phyloP scores from a whole-genome alignment of 2,888 invertebrate species.

The Tetragonula carbonaria region DNA sequence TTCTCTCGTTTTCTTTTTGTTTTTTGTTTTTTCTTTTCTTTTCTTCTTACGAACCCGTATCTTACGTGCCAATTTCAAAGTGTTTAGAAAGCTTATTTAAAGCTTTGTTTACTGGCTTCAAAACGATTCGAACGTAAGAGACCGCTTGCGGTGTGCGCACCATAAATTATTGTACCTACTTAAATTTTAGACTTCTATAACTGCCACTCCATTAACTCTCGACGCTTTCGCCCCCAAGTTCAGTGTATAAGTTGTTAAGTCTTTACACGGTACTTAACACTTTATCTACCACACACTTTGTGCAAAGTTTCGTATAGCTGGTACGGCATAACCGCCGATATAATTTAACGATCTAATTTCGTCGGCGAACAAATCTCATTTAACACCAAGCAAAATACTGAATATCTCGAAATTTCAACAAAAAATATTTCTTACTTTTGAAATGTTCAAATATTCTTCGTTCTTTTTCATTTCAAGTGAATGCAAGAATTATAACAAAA shows the following conservation, averaged over 20 bases:
- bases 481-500: too few species aligned
- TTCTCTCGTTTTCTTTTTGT: too few species aligned
- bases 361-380: not conserved
- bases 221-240: not conserved
- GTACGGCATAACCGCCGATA: too few species aligned
- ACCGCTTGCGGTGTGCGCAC: not conserved
- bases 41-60: not conserved
- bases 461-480: not conserved
- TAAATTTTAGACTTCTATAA: constrained; percentile 4
- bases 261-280: not conserved
- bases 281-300: not conserved
- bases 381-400: not conserved
- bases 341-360: too few species aligned
- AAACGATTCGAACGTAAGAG: not conserved
- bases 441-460: not conserved
- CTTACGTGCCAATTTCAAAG: not conserved
- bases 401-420: too few species aligned
- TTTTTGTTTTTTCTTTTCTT: too few species aligned
- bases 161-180: constrained; percentile 12
- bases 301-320: not conserved
- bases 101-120: constrained; percentile 11
- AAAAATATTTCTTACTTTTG: not conserved
- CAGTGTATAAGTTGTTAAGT: not conserved
- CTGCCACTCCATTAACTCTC: constrained; percentile 9
- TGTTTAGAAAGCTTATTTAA: constrained; percentile 4